Percentiles rank a stretch among this genome's conserved stretches.
These are phyloP conservation scores for Stictonetta naevosa DNA, from an alignment of 2,113 vertebrate species.

Conservation along the genomic window DNA sequence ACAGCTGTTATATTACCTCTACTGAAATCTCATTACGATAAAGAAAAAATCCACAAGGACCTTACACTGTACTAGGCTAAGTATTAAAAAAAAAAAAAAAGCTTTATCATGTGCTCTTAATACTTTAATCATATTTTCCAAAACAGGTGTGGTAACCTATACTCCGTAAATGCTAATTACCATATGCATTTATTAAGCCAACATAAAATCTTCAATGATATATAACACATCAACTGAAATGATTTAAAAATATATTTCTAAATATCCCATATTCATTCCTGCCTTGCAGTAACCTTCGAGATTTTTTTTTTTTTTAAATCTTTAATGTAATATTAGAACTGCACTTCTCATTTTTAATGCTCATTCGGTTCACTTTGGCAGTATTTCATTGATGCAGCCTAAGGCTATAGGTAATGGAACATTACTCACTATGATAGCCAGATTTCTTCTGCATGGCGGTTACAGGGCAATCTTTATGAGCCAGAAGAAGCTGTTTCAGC, in stretches of 20 bases:
- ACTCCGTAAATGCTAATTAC: slow-evolving; percentile 42
- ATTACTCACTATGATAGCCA: slow-evolving; percentile 99
- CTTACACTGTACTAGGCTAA: slow-evolving; percentile 15
- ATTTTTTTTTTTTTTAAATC: slow-evolving; percentile 8
- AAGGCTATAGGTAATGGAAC: slow-evolving; percentile 87
- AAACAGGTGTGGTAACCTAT: neutral
- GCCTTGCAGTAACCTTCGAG: slow-evolving; percentile 41
- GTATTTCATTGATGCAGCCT: slow-evolving; percentile 81
- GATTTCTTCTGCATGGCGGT: slow-evolving; percentile 99
- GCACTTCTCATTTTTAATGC: slow-evolving; percentile 67
- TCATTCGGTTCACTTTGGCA: slow-evolving; percentile 78
- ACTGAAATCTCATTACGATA: slow-evolving; percentile 49
- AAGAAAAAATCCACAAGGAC: slow-evolving; percentile 12
- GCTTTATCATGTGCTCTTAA: slow-evolving; percentile 14
- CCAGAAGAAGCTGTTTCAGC: slow-evolving; percentile 99
- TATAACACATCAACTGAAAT: neutral
- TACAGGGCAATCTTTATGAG: slow-evolving; percentile 99
- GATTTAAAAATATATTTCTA: neutral
- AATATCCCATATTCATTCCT: neutral
- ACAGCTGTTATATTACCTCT: slow-evolving; percentile 41
- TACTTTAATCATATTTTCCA: slow-evolving; percentile 29
- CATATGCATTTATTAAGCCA: slow-evolving; percentile 18
- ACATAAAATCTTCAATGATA: neutral
- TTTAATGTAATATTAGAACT: slow-evolving; percentile 65
- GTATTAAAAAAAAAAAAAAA: slow-evolving; percentile 35